phyloP scores from a whole-genome alignment of 2,113 vertebrate genomes.

The Ptyas mucosa region DNA sequence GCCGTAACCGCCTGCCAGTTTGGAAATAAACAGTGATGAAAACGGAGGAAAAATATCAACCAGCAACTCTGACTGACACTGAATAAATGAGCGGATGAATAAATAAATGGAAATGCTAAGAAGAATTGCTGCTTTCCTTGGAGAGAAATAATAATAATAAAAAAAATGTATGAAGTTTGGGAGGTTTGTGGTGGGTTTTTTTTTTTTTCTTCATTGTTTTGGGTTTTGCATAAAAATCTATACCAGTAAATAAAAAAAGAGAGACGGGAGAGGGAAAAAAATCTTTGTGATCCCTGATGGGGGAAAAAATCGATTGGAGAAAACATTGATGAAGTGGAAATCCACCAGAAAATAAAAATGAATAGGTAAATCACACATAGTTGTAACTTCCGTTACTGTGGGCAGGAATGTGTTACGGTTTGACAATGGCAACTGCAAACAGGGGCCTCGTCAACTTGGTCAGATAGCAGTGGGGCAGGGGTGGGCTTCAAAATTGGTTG shows the following conservation, averaged over 20 bases:
- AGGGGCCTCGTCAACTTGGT: background rate
- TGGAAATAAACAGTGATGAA: slow-evolving; percentile 3
- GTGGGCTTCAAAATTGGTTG: no score
- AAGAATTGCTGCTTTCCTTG: background rate
- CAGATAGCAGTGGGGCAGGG: background rate
- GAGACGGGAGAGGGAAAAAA: background rate
- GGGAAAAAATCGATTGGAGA: background rate
- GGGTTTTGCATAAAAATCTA: background rate
- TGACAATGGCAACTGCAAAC: background rate
- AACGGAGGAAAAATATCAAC: background rate
- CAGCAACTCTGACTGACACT: background rate
- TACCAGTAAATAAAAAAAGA: background rate
- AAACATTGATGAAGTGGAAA: background rate
- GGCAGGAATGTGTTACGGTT: background rate
- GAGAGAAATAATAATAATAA: background rate
- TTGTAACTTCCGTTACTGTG: background rate
- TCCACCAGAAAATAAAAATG: background rate
- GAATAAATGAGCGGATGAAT: slow-evolving; percentile 8
- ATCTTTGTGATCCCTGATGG: background rate
- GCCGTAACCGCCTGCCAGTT: background rate
- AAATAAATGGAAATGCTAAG: background rate
- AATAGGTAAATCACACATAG: background rate
- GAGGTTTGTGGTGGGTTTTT: background rate
- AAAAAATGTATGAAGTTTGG: background rate
- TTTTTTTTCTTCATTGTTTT: background rate